phyloP scores from a whole-genome alignment of 2,113 vertebrate species.

The Pan paniscus region DNA sequence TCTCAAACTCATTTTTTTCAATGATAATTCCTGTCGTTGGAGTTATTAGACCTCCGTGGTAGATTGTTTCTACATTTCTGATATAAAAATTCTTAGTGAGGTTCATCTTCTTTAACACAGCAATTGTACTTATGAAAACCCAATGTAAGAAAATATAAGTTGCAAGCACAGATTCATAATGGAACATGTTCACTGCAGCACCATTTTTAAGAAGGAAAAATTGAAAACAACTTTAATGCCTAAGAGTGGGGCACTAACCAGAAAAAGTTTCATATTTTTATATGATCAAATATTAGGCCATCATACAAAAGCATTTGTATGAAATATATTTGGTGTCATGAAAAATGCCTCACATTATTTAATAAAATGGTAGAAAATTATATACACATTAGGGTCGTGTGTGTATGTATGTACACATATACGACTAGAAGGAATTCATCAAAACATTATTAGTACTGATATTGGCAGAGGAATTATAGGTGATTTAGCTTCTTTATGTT shows the following conservation, averaged over 20 bases:
- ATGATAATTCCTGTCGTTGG: neutral
- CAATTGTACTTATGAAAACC: neutral
- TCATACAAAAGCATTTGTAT: neutral
- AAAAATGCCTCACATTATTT: conserved; percentile 28
- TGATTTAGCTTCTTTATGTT: neutral
- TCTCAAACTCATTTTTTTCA: conserved; percentile 12
- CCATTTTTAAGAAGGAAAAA: conserved; percentile 25
- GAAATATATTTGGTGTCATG: conserved; percentile 5
- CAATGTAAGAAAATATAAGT: conserved; percentile 14
- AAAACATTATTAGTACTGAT: neutral
- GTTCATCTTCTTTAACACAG: neutral
- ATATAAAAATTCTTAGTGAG: neutral
- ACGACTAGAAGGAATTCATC: neutral
- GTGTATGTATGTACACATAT: neutral
- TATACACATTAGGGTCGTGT: neutral
- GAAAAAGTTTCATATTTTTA: neutral
- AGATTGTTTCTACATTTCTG: neutral
- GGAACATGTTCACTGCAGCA: neutral
- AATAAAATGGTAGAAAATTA: neutral
- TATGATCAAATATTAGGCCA: neutral
- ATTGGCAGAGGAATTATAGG: neutral
- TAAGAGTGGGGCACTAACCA: neutral
- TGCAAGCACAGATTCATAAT: neutral
- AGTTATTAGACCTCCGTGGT: neutral
- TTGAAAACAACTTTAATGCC: neutral